Evolutionary conservation across 2,113 vertebrate genomes (phyloP).

Genomic region (human (Homo sapiens)): DNA sequence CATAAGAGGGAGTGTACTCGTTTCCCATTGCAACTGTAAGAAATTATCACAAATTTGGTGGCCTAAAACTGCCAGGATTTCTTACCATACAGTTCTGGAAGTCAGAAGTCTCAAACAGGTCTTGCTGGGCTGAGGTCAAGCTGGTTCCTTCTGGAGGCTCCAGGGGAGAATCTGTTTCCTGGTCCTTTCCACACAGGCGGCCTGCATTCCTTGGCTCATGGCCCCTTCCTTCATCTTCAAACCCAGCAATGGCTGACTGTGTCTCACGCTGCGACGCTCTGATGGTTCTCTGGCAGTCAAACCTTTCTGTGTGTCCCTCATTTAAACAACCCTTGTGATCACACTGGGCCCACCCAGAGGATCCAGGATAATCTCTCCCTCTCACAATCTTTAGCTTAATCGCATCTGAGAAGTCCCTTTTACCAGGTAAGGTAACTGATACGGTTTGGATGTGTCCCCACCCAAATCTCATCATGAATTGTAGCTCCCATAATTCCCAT

Average conservation of each 20-base stretch:
- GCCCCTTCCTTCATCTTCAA: background rate
- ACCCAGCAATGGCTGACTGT: background rate
- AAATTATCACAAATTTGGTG: background rate
- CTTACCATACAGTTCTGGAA: background rate
- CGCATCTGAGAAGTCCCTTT: too few species aligned
- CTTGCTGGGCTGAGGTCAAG: background rate
- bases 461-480: too few species aligned
- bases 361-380: background rate
- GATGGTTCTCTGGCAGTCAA: rapidly evolving
- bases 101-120: background rate
- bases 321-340: background rate
- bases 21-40: background rate
- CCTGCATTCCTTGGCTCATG: background rate
- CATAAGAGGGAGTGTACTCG: background rate
- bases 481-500: too few species aligned
- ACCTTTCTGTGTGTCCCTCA: background rate
- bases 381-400: background rate
- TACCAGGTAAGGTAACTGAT: too few species aligned
- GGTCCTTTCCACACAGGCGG: background rate
- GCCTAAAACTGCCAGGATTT: background rate
- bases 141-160: background rate
- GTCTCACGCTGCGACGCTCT: rapidly evolving
- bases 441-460: too few species aligned
- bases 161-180: background rate
- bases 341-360: background rate